Percentiles rank a stretch among this genome's conserved stretches.
phyloP scores from a whole-genome alignment of 2,113 vertebrate species.

The Neomonachus schauinslandi region DNA sequence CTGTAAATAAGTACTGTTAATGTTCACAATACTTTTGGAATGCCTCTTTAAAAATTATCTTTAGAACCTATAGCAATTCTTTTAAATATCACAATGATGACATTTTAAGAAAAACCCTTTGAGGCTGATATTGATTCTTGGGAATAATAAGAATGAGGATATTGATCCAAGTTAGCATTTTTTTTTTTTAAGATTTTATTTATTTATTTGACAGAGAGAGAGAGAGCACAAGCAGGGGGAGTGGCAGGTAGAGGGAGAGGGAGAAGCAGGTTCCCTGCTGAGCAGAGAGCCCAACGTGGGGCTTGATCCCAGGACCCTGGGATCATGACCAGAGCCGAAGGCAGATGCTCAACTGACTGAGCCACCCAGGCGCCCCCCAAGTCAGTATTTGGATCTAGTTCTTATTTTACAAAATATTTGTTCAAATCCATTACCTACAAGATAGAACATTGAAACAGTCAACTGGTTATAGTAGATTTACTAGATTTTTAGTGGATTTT shows the following conservation, averaged over 20 bases:
- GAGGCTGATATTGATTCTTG: background rate
- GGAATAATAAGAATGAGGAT: constrained; percentile 14
- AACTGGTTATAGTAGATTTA: background rate
- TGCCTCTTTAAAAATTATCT: background rate
- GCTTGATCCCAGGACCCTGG: too few species aligned
- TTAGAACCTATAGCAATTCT: background rate
- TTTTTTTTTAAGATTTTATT: too few species aligned
- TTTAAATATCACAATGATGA: background rate
- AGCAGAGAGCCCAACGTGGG: too few species aligned
- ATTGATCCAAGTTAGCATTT: background rate
- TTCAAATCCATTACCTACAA: background rate
- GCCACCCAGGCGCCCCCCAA: background rate
- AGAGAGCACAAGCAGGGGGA: too few species aligned
- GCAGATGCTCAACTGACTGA: too few species aligned
- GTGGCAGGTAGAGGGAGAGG: too few species aligned
- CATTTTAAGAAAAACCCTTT: background rate
- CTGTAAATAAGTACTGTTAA: background rate
- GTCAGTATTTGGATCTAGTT: background rate
- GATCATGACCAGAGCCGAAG: too few species aligned
- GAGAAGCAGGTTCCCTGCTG: too few species aligned
- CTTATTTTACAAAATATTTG: background rate
- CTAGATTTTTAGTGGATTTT: background rate
- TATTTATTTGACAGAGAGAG: too few species aligned
- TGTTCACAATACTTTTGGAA: background rate
- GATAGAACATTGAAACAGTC: background rate